Evolutionary conservation across 2,797 vertebrate species (phyloP).

Genomic region (Neomorphus geoffroyi): DNA sequence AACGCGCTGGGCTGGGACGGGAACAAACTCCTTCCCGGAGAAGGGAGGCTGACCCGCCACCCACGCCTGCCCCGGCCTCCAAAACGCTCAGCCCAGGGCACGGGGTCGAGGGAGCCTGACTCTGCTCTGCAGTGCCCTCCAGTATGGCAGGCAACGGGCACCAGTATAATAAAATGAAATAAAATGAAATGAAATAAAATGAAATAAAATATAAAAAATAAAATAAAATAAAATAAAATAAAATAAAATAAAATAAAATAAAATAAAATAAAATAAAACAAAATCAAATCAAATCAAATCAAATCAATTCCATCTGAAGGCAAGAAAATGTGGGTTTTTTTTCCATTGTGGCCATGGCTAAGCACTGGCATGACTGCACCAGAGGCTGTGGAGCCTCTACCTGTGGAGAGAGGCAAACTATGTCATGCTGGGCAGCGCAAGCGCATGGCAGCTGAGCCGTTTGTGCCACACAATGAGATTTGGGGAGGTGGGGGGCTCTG

Average conservation of each 20-base stretch:
- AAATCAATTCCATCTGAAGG: not conserved
- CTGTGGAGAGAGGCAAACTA: not conserved
- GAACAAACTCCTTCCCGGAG: not conserved
- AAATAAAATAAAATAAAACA: too few relatives aligned
- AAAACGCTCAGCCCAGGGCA: not conserved
- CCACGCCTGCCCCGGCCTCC: not conserved
- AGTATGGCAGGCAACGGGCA: not conserved
- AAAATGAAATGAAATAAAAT: too few relatives aligned
- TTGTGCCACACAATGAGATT: fast-evolving
- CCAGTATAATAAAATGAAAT: not conserved
- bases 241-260: too few relatives aligned
- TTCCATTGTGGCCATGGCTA: not conserved
- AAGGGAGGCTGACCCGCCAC: not conserved
- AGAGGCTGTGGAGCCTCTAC: not conserved
- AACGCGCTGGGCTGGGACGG: not conserved
- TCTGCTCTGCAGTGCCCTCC: not conserved
- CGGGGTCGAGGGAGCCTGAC: not conserved
- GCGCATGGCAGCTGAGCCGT: not conserved
- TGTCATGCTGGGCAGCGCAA: fast-evolving
- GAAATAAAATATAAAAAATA: too few relatives aligned
- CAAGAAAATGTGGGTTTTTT: not conserved
- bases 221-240: too few relatives aligned
- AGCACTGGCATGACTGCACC: not conserved
- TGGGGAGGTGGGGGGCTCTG: not conserved
- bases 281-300: too few relatives aligned